These are phyloP conservation scores for Watsonalla binaria DNA, from an alignment of 2,888 invertebrate genomes.

Conservation along the genomic window DNA sequence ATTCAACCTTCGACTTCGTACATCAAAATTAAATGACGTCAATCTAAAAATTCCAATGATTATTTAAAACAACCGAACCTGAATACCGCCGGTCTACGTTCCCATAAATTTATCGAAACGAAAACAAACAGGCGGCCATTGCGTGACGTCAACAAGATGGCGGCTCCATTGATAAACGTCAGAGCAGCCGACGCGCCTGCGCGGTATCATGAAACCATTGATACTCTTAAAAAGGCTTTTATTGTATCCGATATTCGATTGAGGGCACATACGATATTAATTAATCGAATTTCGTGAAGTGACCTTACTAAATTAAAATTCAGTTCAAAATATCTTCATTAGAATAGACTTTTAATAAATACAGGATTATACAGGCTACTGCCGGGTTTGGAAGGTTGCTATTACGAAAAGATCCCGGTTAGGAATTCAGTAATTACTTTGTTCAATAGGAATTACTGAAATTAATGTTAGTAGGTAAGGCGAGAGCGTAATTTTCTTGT, in stretches of 20 bases:
- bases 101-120: conserved; percentile 42
- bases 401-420: too few species aligned
- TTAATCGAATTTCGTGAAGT: too few species aligned
- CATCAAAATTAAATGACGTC: too few species aligned
- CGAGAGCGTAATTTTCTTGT: not conserved
- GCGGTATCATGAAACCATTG: conserved; percentile 60
- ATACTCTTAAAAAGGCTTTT: conserved; percentile 46
- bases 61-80: not conserved
- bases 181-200: conserved; percentile 49
- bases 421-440: too few species aligned
- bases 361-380: too few species aligned
- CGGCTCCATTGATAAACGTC: conserved; percentile 65
- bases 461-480: too few species aligned
- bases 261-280: conserved; percentile 5
- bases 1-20: too few species aligned
- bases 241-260: conserved; percentile 25
- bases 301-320: too few species aligned
- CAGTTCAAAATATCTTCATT: too few species aligned
- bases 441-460: too few species aligned
- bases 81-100: conserved; percentile 18
- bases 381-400: too few species aligned
- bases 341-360: too few species aligned
- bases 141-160: conserved; percentile 72
- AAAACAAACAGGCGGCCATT: conserved; percentile 65
- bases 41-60: conserved; percentile 5